These are phyloP conservation scores for Platerodrilus igneus DNA, from an alignment of 2,888 invertebrate genomes.

Conservation along the genomic window DNA sequence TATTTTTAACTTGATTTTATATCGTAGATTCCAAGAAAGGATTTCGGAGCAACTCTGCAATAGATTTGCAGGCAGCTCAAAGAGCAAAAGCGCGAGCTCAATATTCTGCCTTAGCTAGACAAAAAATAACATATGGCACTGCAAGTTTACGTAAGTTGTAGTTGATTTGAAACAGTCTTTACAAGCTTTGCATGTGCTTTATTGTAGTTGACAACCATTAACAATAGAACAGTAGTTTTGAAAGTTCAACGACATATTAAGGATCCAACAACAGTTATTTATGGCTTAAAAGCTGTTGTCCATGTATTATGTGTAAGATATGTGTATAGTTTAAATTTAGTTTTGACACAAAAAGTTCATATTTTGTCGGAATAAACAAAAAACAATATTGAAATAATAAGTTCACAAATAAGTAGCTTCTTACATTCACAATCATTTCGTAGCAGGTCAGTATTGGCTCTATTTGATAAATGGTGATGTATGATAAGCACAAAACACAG, in stretches of 20 bases:
- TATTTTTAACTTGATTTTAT: slow-evolving; percentile 10
- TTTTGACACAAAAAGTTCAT: too few relatives aligned
- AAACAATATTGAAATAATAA: too few relatives aligned
- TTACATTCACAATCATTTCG: too few relatives aligned
- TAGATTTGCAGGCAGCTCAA: slow-evolving; percentile 88
- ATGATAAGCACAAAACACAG: too few relatives aligned
- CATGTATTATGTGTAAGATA: too few relatives aligned
- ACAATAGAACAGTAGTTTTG: neutral
- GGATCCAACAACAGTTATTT: slow-evolving; percentile 6
- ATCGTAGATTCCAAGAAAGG: slow-evolving; percentile 47
- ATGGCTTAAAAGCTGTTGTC: slow-evolving; percentile 10
- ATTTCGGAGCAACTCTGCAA: slow-evolving; percentile 85
- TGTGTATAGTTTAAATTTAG: too few relatives aligned
- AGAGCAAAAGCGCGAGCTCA: slow-evolving; percentile 79
- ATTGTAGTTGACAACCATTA: neutral
- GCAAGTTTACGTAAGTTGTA: slow-evolving; percentile 69
- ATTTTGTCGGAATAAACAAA: too few relatives aligned
- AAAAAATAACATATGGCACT: slow-evolving; percentile 62
- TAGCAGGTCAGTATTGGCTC: too few relatives aligned
- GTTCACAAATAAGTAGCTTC: too few relatives aligned
- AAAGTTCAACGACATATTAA: slow-evolving; percentile 6
- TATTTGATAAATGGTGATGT: too few relatives aligned
- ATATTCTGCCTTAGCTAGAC: slow-evolving; percentile 74
- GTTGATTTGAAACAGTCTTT: neutral
- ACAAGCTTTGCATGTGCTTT: slow-evolving; percentile 5